Conservation (phyloP, 1,140 invertebrate species). For the Phymastichus coffea region DNA sequence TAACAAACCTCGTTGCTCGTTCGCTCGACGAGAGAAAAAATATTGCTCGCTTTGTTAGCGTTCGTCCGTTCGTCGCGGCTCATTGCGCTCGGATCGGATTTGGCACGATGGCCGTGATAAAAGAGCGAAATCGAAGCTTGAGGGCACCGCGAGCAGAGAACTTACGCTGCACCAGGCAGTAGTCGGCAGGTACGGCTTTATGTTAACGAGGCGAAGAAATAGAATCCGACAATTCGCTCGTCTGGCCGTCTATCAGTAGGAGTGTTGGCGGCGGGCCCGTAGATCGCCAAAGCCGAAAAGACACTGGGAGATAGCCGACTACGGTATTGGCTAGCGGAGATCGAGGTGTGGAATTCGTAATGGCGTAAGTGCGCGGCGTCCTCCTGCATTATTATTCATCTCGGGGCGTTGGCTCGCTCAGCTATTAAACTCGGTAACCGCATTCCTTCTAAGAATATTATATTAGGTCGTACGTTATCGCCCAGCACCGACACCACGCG, state of each 20-base stretch:
- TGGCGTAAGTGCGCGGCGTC: slow-evolving; percentile 11
- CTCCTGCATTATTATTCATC: slow-evolving; percentile 28
- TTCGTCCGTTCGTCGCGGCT: too few species aligned
- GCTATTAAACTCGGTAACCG: slow-evolving; percentile 28
- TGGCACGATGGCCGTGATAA: too few species aligned
- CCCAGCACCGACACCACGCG: not conserved
- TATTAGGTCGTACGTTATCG: slow-evolving; percentile 38
- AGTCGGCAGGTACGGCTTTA: not conserved
- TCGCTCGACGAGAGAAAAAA: too few species aligned
- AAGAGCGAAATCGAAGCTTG: too few species aligned
- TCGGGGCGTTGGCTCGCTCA: not conserved
- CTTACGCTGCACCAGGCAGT: not conserved
- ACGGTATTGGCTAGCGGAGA: not conserved
- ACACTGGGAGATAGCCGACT: not conserved
- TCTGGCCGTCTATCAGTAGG: not conserved
- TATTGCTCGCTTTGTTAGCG: too few species aligned
- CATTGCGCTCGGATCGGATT: too few species aligned
- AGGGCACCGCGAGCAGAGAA: too few species aligned
- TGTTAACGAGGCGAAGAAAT: not conserved
- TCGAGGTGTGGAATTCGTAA: slow-evolving; percentile 22
- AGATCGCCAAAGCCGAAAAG: not conserved
- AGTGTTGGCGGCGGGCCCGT: not conserved
- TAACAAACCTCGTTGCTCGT: too few species aligned
- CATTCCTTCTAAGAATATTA: slow-evolving; percentile 41
- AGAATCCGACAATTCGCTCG: not conserved